Evolutionary conservation across 2,888 invertebrate genomes (phyloP).

Genomic region (Eristalis intricaria): DNA sequence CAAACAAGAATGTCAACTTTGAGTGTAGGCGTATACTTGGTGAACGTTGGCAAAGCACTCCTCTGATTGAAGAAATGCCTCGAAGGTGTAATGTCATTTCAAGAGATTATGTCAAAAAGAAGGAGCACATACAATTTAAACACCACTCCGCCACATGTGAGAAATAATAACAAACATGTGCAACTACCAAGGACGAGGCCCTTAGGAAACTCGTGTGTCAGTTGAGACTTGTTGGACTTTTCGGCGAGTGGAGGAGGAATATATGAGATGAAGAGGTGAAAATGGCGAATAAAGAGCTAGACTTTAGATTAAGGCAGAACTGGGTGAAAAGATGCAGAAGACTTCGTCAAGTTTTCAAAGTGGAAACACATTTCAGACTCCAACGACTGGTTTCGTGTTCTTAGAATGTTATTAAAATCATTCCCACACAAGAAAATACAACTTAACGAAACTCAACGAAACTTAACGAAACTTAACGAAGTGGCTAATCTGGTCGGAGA

Average conservation of each 20-base stretch:
- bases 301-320: too few species aligned
- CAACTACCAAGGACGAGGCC: background rate
- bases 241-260: too few species aligned
- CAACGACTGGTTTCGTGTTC: too few species aligned
- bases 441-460: too few species aligned
- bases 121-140: background rate
- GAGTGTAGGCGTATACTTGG: background rate
- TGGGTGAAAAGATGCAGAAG: too few species aligned
- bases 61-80: background rate
- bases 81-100: background rate
- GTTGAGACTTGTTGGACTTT: background rate
- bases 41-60: background rate
- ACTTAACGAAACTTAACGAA: too few species aligned
- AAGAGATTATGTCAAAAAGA: background rate
- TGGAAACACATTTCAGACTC: too few species aligned
- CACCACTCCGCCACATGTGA: background rate
- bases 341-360: background rate
- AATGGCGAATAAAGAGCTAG: too few species aligned
- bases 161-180: background rate
- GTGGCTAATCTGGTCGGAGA: too few species aligned
- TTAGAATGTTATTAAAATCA: too few species aligned
- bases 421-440: too few species aligned
- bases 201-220: background rate
- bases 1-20: background rate
- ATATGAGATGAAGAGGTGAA: too few species aligned